phyloP scores from a whole-genome alignment of 2,113 vertebrate genomes.

The Plecturocebus donacophilus region DNA sequence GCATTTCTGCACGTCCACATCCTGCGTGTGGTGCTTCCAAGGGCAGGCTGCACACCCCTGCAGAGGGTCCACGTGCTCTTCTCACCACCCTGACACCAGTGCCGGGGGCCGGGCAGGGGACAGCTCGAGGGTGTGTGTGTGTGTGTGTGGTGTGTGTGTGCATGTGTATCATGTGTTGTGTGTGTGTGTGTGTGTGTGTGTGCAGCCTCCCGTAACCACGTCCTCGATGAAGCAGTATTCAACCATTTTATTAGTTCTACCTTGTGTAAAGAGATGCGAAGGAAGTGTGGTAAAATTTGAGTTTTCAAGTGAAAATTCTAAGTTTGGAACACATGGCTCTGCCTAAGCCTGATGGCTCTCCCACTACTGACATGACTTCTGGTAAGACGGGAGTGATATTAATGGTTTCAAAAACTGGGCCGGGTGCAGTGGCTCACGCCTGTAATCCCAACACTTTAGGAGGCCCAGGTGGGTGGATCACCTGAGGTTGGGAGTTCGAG shows the following conservation, averaged over 20 bases:
- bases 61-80: no score
- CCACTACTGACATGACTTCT: fast-evolving
- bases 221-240: neutral
- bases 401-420: neutral
- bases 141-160: no score
- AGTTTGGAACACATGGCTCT: fast-evolving
- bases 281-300: neutral
- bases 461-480: no score
- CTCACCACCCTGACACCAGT: fast-evolving
- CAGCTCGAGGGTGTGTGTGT: no score
- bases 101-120: no score
- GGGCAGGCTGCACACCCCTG: neutral
- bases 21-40: no score
- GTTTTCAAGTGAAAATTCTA: fast-evolving
- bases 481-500: no score
- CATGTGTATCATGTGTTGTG: no score
- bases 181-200: no score
- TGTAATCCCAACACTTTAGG: no score
- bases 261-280: fast-evolving
- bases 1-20: fast-evolving
- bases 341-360: fast-evolving
- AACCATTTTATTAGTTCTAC: fast-evolving
- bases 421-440: no score
- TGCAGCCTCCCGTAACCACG: fast-evolving
- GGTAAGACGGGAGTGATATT: fast-evolving